Conservation (phyloP, 2,113 vertebrate genomes). For the Atlantisia rogersi region DNA sequence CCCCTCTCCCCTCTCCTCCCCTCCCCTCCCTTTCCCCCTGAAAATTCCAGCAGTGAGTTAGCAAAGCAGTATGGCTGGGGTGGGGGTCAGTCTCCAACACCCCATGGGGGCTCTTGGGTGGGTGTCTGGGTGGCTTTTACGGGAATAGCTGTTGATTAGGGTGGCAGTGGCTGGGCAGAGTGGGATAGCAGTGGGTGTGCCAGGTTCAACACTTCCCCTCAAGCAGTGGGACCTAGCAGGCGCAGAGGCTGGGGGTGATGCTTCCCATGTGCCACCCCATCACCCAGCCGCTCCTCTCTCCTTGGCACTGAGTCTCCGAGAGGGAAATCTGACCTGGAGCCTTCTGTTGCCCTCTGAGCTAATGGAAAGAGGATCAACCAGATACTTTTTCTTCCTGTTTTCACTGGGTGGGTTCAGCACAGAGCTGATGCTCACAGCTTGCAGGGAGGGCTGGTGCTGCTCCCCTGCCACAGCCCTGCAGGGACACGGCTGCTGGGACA, state of each 20-base stretch:
- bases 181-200: neutral
- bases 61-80: too few relatives aligned
- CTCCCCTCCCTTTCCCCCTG: too few relatives aligned
- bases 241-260: neutral
- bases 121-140: neutral
- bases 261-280: neutral
- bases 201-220: neutral
- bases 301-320: neutral
- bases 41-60: neutral
- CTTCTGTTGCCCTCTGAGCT: slow-evolving; percentile 45
- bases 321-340: slow-evolving; percentile 57
- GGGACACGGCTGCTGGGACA: rapidly evolving
- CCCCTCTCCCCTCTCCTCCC: too few relatives aligned
- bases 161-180: neutral
- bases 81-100: rapidly evolving
- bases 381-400: slow-evolving; percentile 45
- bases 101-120: rapidly evolving
- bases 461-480: neutral
- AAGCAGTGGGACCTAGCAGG: neutral
- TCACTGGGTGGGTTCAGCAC: neutral
- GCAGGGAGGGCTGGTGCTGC: neutral
- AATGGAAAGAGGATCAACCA: slow-evolving; percentile 58
- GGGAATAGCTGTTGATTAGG: neutral
- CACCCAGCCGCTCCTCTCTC: neutral
- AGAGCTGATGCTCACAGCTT: neutral